Percentiles rank a stretch among this genome's conserved stretches.
Conservation (phyloP, 2,888 invertebrate species). For the Thyatira batis region DNA sequence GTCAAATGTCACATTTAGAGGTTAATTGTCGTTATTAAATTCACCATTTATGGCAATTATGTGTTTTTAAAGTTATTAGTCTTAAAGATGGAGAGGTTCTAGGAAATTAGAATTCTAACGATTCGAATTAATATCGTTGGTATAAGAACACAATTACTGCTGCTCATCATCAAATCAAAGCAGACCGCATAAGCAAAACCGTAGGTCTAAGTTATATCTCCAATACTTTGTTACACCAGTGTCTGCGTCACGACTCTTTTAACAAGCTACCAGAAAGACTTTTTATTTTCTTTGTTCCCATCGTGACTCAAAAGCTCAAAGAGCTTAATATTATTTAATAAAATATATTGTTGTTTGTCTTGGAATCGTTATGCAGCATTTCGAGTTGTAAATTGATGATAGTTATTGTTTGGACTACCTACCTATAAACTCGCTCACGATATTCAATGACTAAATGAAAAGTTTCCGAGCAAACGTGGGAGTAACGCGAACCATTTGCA, state of each 20-base stretch:
- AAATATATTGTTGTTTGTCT: not conserved
- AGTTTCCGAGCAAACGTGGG: conserved; percentile 4
- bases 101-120: not conserved
- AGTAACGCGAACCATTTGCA: conserved; percentile 11
- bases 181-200: not conserved
- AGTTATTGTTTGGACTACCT: not conserved
- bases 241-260: conserved; percentile 23
- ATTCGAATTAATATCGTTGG: not conserved
- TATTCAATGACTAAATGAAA: not conserved
- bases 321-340: not conserved
- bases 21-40: conserved; percentile 12
- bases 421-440: not conserved
- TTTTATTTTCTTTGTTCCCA: conserved; percentile 8
- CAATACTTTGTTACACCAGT: conserved; percentile 13
- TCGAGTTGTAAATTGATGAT: not conserved
- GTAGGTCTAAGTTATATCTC: not conserved
- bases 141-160: not conserved
- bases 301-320: conserved; percentile 12
- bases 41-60: not conserved
- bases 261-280: conserved; percentile 5
- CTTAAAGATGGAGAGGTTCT: not conserved
- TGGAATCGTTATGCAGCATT: not conserved
- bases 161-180: conserved; percentile 15
- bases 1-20: conserved; percentile 17
- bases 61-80: not conserved